Percentiles rank a stretch among this genome's conserved stretches.
Evolutionary conservation across 2,888 invertebrate species (phyloP).

Genomic region (Orthosia gothica): DNA sequence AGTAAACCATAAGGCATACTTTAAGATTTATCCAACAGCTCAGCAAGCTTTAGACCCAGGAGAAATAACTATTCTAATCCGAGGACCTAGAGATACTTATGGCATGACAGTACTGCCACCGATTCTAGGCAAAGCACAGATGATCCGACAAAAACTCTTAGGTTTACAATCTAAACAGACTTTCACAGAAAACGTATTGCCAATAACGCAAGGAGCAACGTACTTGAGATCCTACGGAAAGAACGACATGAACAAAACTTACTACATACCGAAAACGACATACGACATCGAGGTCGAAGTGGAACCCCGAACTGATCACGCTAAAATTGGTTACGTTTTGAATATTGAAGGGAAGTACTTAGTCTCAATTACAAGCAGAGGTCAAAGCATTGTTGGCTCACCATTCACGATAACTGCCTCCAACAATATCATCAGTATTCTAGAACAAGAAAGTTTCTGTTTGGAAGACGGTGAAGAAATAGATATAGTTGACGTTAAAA

Average conservation of each 20-base stretch:
- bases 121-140: constrained; percentile 87
- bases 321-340: constrained; percentile 89
- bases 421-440: constrained; percentile 79
- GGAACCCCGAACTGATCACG: constrained; percentile 86
- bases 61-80: constrained; percentile 87
- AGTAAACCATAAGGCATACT: constrained; percentile 89
- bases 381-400: constrained; percentile 91
- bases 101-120: constrained; percentile 87
- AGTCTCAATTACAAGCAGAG: constrained; percentile 91
- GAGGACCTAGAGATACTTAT: constrained; percentile 88
- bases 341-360: constrained; percentile 91
- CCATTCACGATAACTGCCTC: constrained; percentile 90
- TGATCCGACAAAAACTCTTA: constrained; percentile 86
- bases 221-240: constrained; percentile 87
- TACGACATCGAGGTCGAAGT: constrained; percentile 90
- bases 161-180: constrained; percentile 82
- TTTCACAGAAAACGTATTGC: constrained; percentile 84
- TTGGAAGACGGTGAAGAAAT: constrained; percentile 89
- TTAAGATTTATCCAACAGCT: constrained; percentile 92
- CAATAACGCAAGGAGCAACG: constrained; percentile 86
- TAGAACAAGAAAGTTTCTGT: constrained; percentile 84
- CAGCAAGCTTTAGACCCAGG: constrained; percentile 88
- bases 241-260: constrained; percentile 88
- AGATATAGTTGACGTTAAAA: constrained; percentile 86
- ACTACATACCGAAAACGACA: constrained; percentile 87